Evolutionary conservation across 2,113 vertebrate species (phyloP).

Genomic region (Oryzias melastigma): DNA sequence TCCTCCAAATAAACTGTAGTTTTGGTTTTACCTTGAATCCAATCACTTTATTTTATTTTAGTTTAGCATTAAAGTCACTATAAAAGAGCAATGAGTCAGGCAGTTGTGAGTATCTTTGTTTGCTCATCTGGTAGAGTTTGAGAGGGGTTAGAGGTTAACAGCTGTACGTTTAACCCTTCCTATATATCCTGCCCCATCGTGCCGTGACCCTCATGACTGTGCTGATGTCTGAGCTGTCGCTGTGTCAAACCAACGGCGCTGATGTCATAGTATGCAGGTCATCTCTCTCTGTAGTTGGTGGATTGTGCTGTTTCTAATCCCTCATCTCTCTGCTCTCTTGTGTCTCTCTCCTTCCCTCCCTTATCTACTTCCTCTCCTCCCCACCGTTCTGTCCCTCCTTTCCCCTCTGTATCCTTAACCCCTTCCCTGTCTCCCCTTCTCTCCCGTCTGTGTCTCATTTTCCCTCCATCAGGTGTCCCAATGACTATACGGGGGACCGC

Average conservation of each 20-base stretch:
- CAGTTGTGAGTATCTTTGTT: not conserved
- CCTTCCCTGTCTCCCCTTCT: not conserved
- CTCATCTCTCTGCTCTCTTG: conserved; percentile 63
- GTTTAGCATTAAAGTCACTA: not conserved
- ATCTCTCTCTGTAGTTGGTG: conserved; percentile 56
- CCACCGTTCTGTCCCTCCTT: conserved; percentile 39
- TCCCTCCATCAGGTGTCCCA: conserved; percentile 97
- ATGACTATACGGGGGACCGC: conserved; percentile 99
- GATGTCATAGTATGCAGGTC: conserved; percentile 58
- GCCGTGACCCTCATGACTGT: conserved; percentile 58
- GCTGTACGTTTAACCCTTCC: conserved; percentile 29
- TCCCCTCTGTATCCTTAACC: conserved; percentile 46
- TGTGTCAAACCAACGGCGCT: conserved; percentile 58
- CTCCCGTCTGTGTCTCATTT: conserved; percentile 71
- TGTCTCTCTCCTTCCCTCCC: conserved; percentile 48
- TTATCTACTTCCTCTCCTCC: conserved; percentile 29
- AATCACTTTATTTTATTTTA: not conserved
- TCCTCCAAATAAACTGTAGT: no score
- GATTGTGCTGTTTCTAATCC: conserved; percentile 77
- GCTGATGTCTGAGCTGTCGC: conserved; percentile 62
- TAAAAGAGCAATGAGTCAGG: no score
- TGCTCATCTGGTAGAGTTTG: conserved; percentile 15
- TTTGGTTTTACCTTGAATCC: no score
- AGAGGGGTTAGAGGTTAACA: conserved; percentile 23
- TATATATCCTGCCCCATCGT: conserved; percentile 38